These are phyloP conservation scores for Megaceryle maxima DNA, from an alignment of 2,113 vertebrate genomes.

Conservation along the genomic window DNA sequence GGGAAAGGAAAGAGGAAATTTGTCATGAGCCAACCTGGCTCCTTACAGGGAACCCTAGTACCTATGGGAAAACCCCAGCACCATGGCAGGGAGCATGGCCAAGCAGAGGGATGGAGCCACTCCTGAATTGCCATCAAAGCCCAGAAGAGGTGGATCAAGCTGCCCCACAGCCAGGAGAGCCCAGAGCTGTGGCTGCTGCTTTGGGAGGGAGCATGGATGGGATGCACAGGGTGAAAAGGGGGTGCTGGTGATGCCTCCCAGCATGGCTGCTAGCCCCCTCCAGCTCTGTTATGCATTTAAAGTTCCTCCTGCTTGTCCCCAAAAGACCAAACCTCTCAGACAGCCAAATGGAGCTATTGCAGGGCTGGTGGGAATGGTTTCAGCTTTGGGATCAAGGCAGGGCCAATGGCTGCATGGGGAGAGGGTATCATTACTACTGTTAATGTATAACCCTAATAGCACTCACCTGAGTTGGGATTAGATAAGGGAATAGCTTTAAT, in stretches of 20 bases:
- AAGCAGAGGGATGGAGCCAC: background rate
- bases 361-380: constrained; percentile 29
- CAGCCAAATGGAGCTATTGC: background rate
- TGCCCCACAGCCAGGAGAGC: background rate
- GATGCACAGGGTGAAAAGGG: background rate
- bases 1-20: constrained; percentile 57
- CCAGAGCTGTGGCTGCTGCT: background rate
- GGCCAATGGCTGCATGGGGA: constrained; percentile 41
- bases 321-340: background rate
- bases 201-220: rapidly evolving
- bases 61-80: rapidly evolving
- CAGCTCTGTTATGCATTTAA: background rate
- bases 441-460: constrained; percentile 73
- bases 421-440: constrained; percentile 52
- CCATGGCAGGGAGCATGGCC: rapidly evolving
- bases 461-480: constrained; percentile 62
- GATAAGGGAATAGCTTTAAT: constrained; percentile 74
- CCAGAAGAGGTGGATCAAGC: background rate
- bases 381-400: constrained; percentile 52
- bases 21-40: background rate
- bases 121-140: background rate
- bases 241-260: background rate
- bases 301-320: background rate
- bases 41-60: rapidly evolving
- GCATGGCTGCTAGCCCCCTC: background rate